Evolutionary conservation across 2,113 vertebrate genomes (phyloP), one percentile per base, ranked within the genome.

Genomic region (Bubo scandiacus): DNA sequence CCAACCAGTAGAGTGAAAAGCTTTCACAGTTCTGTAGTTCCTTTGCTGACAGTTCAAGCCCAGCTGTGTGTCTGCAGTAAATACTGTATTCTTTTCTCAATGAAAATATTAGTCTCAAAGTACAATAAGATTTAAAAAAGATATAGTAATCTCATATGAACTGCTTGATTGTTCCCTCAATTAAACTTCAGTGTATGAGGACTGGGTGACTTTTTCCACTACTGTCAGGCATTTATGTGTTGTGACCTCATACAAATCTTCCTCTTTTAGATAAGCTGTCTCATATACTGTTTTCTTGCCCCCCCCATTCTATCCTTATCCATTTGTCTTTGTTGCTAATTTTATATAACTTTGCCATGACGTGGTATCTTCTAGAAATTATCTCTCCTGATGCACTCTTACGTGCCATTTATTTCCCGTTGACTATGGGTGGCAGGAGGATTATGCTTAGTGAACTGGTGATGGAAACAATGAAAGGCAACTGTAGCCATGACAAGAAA

Each of bases 391-490:
- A 15, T 14, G 3, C 23, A 4, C 30, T 70, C 16, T 23, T 38
- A 15, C 0, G 0, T 65, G 57, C 16, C 23, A 5, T 81, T 77
- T 72, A 16, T 82, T 86, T 92, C 22, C 63, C 2, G 1, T 36
- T 82, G 70, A 21, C 29, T 85, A n/a, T 67, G 67, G 13, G 36
- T 65, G 59, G 27, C 30, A 52, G 83, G 25, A 54, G 81, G 55
- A 8, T 71, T 23, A 10, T 71, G 57, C 34, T 59, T 57, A 57
- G 68, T 42, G 80, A 93, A 8, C 14, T 55, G 40, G 22, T 32
- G 74, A 57, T 51, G 51, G 59, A 93, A 77, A 38, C n/a, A 78
- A 42, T 54, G 74, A 72, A 88, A 90, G 30, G 54, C 30, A 86
- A 19, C 36, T 58, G 21, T 27, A 80, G 43, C 27, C 70, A 45